Percentiles rank a stretch among this genome's conserved stretches.
phyloP scores from a whole-genome alignment of 2,888 invertebrate species.

The Folsomia manolachei region DNA sequence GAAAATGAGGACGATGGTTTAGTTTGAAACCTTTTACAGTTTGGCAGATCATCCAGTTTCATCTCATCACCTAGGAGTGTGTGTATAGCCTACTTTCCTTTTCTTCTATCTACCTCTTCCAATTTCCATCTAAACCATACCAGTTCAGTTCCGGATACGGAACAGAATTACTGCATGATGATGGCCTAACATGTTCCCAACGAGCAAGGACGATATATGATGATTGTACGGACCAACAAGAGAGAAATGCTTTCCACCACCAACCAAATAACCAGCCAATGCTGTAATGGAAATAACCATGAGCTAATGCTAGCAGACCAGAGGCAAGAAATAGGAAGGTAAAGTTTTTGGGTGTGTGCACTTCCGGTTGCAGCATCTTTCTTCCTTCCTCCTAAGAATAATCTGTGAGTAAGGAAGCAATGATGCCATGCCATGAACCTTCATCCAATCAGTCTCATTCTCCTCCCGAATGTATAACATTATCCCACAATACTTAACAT shows the following conservation, averaged over 20 bases:
- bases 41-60: neutral
- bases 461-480: neutral
- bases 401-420: neutral
- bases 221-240: neutral
- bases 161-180: too few species aligned
- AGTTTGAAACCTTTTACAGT: neutral
- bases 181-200: neutral
- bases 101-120: neutral
- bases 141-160: neutral
- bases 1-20: neutral
- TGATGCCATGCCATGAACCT: neutral
- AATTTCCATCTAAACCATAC: neutral
- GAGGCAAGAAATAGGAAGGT: constrained; percentile 13
- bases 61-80: neutral
- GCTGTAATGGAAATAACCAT: neutral
- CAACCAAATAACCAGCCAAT: too few species aligned
- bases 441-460: neutral
- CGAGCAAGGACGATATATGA: neutral
- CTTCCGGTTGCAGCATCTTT: constrained; percentile 37
- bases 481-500: neutral
- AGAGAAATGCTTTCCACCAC: neutral
- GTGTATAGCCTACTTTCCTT: neutral
- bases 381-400: neutral
- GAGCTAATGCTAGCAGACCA: too few species aligned
- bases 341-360: constrained; percentile 40